Conservation (phyloP, 2,113 vertebrate species). For the Equus przewalskii region DNA sequence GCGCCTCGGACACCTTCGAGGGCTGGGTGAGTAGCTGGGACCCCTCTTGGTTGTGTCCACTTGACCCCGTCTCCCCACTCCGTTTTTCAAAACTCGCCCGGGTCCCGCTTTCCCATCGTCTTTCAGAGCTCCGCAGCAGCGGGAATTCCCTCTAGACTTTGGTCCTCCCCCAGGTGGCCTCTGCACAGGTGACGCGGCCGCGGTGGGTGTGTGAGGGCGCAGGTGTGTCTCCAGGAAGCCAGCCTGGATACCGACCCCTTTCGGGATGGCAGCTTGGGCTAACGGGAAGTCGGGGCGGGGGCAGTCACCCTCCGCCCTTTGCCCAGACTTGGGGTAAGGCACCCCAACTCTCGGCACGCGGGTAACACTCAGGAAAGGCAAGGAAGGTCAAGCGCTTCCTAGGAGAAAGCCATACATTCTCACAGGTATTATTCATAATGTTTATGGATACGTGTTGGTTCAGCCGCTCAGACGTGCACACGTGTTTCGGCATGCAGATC, state of each 20-base stretch:
- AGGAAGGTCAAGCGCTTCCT: neutral
- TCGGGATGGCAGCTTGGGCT: conserved; percentile 1
- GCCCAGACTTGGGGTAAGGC: neutral
- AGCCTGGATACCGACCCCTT: neutral
- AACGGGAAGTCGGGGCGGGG: neutral
- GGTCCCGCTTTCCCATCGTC: neutral
- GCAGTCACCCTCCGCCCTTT: neutral
- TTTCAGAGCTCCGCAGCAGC: neutral
- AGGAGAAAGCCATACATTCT: conserved; percentile 77
- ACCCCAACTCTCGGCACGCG: neutral
- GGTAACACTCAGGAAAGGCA: neutral
- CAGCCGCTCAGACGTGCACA: conserved; percentile 70
- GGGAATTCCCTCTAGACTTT: conserved; percentile 66
- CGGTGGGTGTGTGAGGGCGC: conserved; percentile 64
- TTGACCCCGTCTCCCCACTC: neutral
- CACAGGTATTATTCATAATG: conserved; percentile 80
- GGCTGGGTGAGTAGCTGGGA: conserved; percentile 94
- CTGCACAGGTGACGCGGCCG: conserved; percentile 19
- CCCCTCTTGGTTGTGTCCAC: neutral
- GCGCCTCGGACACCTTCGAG: conserved; percentile 93
- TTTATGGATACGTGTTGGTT: conserved; percentile 80
- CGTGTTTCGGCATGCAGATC: conserved; percentile 81
- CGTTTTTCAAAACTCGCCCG: neutral
- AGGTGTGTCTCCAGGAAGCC: conserved; percentile 53
- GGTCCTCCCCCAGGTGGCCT: conserved; percentile 53